These are phyloP conservation scores for Pogona vitticeps DNA, from an alignment of 2,113 vertebrate genomes.

Conservation along the genomic window DNA sequence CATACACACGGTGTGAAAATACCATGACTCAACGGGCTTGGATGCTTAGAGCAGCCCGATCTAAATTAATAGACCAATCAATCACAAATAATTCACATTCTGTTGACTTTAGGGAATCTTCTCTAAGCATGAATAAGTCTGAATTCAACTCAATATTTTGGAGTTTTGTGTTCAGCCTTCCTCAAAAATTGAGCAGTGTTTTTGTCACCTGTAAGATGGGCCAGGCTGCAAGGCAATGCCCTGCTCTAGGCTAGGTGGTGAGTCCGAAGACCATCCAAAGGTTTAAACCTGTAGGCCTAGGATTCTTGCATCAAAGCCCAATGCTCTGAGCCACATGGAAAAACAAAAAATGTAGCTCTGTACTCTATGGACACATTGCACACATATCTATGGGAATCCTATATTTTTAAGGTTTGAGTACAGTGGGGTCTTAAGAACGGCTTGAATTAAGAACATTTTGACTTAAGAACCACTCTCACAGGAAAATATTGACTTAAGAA, in stretches of 20 bases:
- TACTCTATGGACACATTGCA: too few species aligned
- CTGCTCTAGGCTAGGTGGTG: neutral
- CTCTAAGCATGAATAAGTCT: neutral
- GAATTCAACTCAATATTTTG: neutral
- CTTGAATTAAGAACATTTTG: too few species aligned
- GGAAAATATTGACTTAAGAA: too few species aligned
- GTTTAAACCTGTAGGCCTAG: neutral
- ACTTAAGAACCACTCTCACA: too few species aligned
- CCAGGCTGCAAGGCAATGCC: neutral
- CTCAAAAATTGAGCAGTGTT: neutral
- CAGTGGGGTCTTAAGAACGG: too few species aligned
- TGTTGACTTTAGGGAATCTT: neutral
- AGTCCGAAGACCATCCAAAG: neutral
- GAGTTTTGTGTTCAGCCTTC: neutral
- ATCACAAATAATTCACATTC: neutral
- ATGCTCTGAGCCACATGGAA: neutral
- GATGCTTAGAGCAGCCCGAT: neutral
- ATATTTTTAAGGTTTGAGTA: too few species aligned
- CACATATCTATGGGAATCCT: too few species aligned
- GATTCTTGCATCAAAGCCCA: constrained; percentile 5
- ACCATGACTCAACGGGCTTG: neutral
- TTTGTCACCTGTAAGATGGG: neutral
- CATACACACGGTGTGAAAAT: neutral
- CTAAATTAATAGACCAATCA: neutral
- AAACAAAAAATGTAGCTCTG: too few species aligned